Evolutionary conservation across 1,140 invertebrate genomes (phyloP).

Genomic region (Drosophila gunungcola): DNA sequence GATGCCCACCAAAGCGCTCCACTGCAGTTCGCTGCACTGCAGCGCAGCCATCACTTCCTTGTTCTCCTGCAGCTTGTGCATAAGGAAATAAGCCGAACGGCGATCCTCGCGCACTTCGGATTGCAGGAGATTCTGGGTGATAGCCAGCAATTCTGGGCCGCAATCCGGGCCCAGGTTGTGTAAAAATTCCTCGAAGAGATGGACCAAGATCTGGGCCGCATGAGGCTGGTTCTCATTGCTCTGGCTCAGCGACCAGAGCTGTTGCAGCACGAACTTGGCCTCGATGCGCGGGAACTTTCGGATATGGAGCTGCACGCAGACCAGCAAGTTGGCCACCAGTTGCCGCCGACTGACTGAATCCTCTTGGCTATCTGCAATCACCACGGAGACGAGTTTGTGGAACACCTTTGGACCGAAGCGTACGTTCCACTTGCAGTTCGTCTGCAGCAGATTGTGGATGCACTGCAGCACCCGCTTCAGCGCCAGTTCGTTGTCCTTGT

Average conservation of each 20-base stretch:
- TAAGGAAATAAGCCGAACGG: slow-evolving; percentile 58
- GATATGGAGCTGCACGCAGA: slow-evolving; percentile 65
- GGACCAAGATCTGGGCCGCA: slow-evolving; percentile 58
- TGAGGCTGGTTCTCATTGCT: slow-evolving; percentile 52
- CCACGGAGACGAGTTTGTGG: slow-evolving; percentile 58
- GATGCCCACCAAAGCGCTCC: slow-evolving; percentile 73
- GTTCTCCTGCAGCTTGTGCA: slow-evolving; percentile 51
- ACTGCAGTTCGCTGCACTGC: slow-evolving; percentile 38
- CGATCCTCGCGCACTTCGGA: slow-evolving; percentile 59
- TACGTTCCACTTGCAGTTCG: slow-evolving; percentile 57
- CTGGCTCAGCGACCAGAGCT: slow-evolving; percentile 57
- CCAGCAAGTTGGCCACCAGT: slow-evolving; percentile 61
- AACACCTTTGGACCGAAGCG: slow-evolving; percentile 66
- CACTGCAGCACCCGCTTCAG: slow-evolving; percentile 60
- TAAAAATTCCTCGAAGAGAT: slow-evolving; percentile 60
- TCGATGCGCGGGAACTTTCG: slow-evolving; percentile 53
- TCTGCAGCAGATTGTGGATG: slow-evolving; percentile 59
- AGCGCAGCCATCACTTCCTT: slow-evolving; percentile 9
- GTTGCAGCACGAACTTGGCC: slow-evolving; percentile 60
- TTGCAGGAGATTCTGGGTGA: slow-evolving; percentile 44
- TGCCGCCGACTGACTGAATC: slow-evolving; percentile 30
- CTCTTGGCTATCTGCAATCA: slow-evolving; percentile 40
- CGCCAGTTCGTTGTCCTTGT: slow-evolving; percentile 55
- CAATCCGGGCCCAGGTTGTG: slow-evolving; percentile 43
- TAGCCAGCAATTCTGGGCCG: slow-evolving; percentile 19